These are phyloP conservation scores for Mesochorus sp. DNA, from an alignment of 2,888 invertebrate genomes.

Conservation along the genomic window DNA sequence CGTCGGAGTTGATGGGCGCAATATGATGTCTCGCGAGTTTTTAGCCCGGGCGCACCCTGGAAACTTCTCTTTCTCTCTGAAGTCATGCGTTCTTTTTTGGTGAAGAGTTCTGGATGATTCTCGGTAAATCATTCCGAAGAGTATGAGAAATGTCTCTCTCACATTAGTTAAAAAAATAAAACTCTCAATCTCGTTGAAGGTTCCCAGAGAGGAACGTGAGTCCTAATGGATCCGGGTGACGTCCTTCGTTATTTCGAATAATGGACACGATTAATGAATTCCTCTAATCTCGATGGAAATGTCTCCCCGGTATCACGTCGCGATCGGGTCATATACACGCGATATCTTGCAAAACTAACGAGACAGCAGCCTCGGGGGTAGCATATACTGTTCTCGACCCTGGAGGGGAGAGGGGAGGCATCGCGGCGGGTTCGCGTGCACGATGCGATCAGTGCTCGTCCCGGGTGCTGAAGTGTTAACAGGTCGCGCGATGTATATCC, in stretches of 20 bases:
- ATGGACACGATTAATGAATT: constrained; percentile 19
- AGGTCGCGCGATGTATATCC: constrained; percentile 19
- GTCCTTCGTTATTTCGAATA: constrained; percentile 12
- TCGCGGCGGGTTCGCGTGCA: constrained; percentile 40
- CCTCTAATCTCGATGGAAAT: constrained; percentile 31
- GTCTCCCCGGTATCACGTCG: constrained; percentile 4
- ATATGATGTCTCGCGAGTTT: neutral
- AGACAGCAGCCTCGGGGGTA: neutral
- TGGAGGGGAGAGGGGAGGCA: too few relatives aligned
- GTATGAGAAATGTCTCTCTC: neutral
- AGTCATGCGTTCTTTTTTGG: neutral
- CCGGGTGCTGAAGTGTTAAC: constrained; percentile 40
- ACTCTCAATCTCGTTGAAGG: too few relatives aligned
- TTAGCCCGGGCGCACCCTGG: too few relatives aligned
- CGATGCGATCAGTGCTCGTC: constrained; percentile 35
- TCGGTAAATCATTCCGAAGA: neutral
- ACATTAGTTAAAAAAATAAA: neutral
- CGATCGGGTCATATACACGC: constrained; percentile 45
- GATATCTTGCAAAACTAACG: neutral
- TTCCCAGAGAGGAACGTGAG: too few relatives aligned
- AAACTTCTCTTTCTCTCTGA: too few relatives aligned
- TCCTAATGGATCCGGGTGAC: neutral
- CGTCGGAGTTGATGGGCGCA: constrained; percentile 26
- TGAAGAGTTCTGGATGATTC: neutral
- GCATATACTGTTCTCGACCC: too few relatives aligned